Conservation (phyloP, 2,888 invertebrate genomes). For the Aethes cnicana region DNA sequence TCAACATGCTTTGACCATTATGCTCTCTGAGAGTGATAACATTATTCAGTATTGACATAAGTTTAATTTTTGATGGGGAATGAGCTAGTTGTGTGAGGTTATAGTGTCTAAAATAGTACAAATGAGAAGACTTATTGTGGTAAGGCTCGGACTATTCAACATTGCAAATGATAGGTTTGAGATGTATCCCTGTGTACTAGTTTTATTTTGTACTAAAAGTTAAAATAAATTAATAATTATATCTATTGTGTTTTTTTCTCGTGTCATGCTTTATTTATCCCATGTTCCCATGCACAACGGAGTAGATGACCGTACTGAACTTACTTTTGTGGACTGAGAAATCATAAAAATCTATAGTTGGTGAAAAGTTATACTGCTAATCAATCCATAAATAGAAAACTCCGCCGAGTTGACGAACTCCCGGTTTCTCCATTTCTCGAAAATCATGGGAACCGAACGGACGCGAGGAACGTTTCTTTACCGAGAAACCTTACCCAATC, state of each 20-base stretch:
- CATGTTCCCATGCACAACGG: too few species aligned
- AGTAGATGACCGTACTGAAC: too few species aligned
- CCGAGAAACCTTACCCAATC: too few species aligned
- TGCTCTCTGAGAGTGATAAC: constrained; percentile 76
- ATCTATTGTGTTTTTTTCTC: constrained; percentile 25
- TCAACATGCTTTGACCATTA: constrained; percentile 61
- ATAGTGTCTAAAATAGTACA: constrained; percentile 83
- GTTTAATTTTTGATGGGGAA: constrained; percentile 71
- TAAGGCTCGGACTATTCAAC: constrained; percentile 83
- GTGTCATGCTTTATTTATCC: background rate
- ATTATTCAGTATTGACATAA: constrained; percentile 79
- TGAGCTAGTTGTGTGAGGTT: constrained; percentile 80
- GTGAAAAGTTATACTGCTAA: too few species aligned
- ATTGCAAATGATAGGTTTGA: constrained; percentile 83
- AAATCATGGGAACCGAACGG: too few species aligned
- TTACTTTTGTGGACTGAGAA: too few species aligned
- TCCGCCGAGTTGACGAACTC: too few species aligned
- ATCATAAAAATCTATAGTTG: too few species aligned
- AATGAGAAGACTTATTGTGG: constrained; percentile 84
- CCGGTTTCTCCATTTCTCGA: too few species aligned
- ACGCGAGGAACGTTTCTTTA: too few species aligned
- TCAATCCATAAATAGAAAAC: too few species aligned
- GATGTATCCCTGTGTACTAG: constrained; percentile 84
- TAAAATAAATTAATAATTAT: constrained; percentile 81
- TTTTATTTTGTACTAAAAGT: constrained; percentile 84